Percentiles rank a stretch among this genome's conserved stretches.
Conservation (phyloP, 2,113 vertebrate species). For the Pseudopodoces humilis region DNA sequence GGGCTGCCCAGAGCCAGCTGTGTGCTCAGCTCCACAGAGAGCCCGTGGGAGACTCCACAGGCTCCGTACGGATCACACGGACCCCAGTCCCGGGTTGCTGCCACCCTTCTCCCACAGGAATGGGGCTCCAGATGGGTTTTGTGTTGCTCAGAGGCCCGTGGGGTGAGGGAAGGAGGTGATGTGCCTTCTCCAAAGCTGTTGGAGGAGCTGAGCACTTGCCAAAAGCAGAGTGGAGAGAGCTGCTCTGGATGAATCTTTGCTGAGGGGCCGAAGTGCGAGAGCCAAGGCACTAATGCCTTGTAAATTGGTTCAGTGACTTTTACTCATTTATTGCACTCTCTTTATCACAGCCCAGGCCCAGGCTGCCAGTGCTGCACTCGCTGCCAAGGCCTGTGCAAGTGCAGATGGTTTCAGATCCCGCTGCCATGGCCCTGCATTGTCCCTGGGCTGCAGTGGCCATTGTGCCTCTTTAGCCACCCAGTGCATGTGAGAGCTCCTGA, state of each 20-base stretch:
- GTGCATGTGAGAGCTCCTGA: slow-evolving; percentile 19
- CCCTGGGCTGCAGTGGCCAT: slow-evolving; percentile 5
- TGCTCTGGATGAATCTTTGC: slow-evolving; percentile 14
- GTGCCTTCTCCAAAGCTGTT: background rate
- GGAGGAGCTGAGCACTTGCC: background rate
- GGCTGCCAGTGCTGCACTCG: background rate
- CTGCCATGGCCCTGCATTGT: slow-evolving; percentile 1
- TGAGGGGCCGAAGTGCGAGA: background rate
- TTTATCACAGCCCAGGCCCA: background rate
- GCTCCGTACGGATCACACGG: background rate
- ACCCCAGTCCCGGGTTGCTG: background rate
- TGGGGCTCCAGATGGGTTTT: background rate
- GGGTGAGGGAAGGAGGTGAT: background rate
- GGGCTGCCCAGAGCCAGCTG: background rate
- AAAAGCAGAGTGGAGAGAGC: slow-evolving; percentile 18
- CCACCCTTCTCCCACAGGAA: background rate
- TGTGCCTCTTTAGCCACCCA: background rate
- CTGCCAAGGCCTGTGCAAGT: slow-evolving; percentile 34
- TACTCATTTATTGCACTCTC: slow-evolving; percentile 38
- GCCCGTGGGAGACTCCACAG: background rate
- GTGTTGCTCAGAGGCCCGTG: background rate
- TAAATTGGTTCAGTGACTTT: slow-evolving; percentile 61
- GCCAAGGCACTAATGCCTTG: slow-evolving; percentile 52
- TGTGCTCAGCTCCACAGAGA: background rate
- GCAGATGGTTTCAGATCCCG: slow-evolving; percentile 33